These are phyloP conservation scores for Idaea aversata DNA, from an alignment of 2,888 invertebrate species.

Conservation along the genomic window DNA sequence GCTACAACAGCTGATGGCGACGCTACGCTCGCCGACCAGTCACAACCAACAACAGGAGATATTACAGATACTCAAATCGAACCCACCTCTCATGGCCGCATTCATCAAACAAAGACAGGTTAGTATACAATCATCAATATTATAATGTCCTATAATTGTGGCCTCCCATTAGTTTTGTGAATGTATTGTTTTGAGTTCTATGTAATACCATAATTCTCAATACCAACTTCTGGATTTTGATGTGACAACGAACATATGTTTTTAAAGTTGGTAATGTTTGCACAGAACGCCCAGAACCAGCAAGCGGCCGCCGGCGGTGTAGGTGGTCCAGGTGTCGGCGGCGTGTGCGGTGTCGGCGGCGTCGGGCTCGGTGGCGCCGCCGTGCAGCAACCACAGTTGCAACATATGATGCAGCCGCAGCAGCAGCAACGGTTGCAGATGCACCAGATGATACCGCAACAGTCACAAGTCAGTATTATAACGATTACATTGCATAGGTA, in stretches of 20 bases:
- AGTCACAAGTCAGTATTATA: slow-evolving; percentile 68
- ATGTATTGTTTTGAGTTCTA: too few species aligned
- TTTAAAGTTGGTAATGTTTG: background rate
- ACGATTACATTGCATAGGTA: slow-evolving; percentile 15
- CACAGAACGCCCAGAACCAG: slow-evolving; percentile 75
- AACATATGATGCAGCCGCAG: slow-evolving; percentile 81
- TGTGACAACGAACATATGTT: too few species aligned
- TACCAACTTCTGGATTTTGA: too few species aligned
- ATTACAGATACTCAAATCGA: slow-evolving; percentile 92
- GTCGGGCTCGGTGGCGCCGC: slow-evolving; percentile 65
- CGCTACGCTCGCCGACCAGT: slow-evolving; percentile 92
- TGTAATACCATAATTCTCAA: too few species aligned
- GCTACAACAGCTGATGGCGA: slow-evolving; percentile 92
- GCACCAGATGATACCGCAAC: slow-evolving; percentile 79
- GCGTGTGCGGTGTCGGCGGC: slow-evolving; percentile 51
- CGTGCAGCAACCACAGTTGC: slow-evolving; percentile 72
- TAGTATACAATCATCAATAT: too few species aligned
- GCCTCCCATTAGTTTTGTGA: too few species aligned
- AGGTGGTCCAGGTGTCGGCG: slow-evolving; percentile 47
- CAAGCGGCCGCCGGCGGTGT: slow-evolving; percentile 61
- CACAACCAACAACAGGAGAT: slow-evolving; percentile 95
- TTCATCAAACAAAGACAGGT: slow-evolving; percentile 93
- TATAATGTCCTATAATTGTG: too few species aligned
- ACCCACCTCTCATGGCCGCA: slow-evolving; percentile 97
- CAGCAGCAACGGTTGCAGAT: slow-evolving; percentile 80